A percentile compares a stretch with the other conserved stretches of the same genome.
Evolutionary conservation across 2,797 vertebrate genomes (phyloP).

Genomic region (Gadopsis marmoratus): DNA sequence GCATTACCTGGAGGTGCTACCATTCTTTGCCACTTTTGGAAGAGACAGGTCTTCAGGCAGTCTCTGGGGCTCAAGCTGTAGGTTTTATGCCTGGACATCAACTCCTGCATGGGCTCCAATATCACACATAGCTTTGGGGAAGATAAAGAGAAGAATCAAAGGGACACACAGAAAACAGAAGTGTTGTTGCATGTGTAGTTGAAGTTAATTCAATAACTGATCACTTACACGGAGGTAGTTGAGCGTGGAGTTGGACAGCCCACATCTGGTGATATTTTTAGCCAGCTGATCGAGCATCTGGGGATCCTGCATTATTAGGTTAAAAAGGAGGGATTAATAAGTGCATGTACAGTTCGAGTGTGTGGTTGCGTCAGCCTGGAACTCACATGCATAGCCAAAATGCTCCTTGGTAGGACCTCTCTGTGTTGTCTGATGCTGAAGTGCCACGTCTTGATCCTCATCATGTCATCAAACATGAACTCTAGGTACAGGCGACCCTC

Average conservation of each 20-base stretch:
- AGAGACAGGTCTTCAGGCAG: conserved; percentile 99
- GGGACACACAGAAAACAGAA: too few species aligned
- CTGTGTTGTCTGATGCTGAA: conserved; percentile 99
- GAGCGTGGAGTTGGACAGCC: conserved; percentile 98
- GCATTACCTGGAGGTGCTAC: conserved; percentile 96
- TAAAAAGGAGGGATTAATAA: neutral
- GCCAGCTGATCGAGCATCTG: conserved; percentile 99
- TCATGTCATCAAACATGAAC: conserved; percentile 99
- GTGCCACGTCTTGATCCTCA: conserved; percentile 99
- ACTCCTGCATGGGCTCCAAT: conserved; percentile 99
- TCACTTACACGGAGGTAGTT: conserved; percentile 99
- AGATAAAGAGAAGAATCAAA: conserved; percentile 6
- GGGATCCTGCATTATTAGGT: conserved; percentile 88
- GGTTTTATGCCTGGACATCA: conserved; percentile 99
- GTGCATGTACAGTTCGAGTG: neutral
- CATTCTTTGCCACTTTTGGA: conserved; percentile 99
- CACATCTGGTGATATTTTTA: conserved; percentile 99
- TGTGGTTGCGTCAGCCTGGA: neutral
- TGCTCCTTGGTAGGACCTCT: conserved; percentile 97
- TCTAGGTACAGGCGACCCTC: conserved; percentile 97
- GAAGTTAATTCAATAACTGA: neutral
- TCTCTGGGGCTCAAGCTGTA: conserved; percentile 99
- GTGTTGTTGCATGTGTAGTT: conserved; percentile 5
- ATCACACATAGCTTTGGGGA: conserved; percentile 96
- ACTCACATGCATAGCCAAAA: conserved; percentile 98